Conservation (phyloP, 2,113 vertebrate species). For the Lasiurus borealis region DNA sequence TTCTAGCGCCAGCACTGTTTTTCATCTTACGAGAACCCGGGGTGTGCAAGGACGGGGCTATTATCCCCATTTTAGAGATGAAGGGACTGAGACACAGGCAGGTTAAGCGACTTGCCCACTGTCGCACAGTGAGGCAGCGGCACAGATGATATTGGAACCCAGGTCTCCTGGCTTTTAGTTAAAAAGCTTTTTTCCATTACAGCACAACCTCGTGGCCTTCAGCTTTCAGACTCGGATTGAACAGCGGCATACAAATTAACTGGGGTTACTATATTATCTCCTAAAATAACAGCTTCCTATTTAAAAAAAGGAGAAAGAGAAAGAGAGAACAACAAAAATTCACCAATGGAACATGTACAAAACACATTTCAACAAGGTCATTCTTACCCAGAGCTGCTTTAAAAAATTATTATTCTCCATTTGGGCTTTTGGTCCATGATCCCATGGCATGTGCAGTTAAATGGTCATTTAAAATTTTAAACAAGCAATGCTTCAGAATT, state of each 20-base stretch:
- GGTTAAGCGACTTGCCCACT: conserved; percentile 43
- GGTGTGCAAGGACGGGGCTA: background rate
- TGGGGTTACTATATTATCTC: conserved; percentile 76
- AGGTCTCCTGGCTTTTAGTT: conserved; percentile 68
- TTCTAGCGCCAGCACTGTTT: background rate
- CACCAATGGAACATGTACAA: conserved; percentile 73
- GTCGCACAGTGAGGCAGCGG: background rate
- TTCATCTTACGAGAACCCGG: background rate
- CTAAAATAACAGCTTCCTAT: conserved; percentile 73
- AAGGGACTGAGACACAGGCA: conserved; percentile 62
- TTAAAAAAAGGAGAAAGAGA: conserved; percentile 38
- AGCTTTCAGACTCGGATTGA: conserved; percentile 71
- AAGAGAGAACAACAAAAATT: conserved; percentile 48
- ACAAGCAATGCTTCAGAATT: conserved; percentile 69
- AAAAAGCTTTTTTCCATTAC: conserved; percentile 78
- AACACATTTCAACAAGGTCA: conserved; percentile 77
- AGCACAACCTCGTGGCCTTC: conserved; percentile 70
- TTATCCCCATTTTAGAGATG: conserved; percentile 70
- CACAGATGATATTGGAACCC: conserved; percentile 50
- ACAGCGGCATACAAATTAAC: conserved; percentile 76
- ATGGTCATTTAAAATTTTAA: conserved; percentile 75
- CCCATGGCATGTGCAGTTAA: conserved; percentile 65
- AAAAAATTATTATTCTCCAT: conserved; percentile 75
- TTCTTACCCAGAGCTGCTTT: conserved; percentile 67
- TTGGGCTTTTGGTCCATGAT: conserved; percentile 78